Evolutionary conservation across 2,797 vertebrate species (phyloP).

Genomic region (Tinamus major): DNA sequence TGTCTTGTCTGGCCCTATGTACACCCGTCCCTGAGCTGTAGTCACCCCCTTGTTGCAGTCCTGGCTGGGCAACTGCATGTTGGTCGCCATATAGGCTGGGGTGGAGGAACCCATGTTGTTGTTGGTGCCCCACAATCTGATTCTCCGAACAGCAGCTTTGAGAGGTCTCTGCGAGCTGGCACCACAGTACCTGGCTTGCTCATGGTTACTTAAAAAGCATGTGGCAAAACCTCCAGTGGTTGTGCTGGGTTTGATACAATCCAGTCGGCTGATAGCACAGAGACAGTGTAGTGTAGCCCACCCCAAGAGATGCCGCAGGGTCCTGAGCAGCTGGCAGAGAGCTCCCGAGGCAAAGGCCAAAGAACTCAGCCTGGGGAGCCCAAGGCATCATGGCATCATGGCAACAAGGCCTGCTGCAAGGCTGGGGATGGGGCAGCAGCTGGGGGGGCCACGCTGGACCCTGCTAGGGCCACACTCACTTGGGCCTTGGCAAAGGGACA

Average conservation of each 20-base stretch:
- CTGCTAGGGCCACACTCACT: not conserved
- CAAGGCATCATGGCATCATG: accelerated
- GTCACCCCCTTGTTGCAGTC: not conserved
- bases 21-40: accelerated
- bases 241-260: not conserved
- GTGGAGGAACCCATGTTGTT: not conserved
- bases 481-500: not conserved
- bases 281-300: not conserved
- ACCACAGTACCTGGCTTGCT: not conserved
- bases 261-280: not conserved
- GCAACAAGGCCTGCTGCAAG: accelerated
- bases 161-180: not conserved
- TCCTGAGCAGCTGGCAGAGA: too few species aligned
- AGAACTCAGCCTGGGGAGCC: not conserved
- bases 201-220: not conserved
- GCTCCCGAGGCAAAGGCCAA: not conserved
- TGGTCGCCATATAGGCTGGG: not conserved
- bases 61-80: too few species aligned
- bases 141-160: accelerated
- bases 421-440: too few species aligned
- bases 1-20: not conserved
- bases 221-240: accelerated
- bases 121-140: not conserved
- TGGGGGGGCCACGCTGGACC: not conserved
- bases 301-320: accelerated